Percentiles rank a stretch among this genome's conserved stretches.
These are phyloP conservation scores for Holotrichia oblita DNA, from an alignment of 1,140 invertebrate species.

Conservation along the genomic window DNA sequence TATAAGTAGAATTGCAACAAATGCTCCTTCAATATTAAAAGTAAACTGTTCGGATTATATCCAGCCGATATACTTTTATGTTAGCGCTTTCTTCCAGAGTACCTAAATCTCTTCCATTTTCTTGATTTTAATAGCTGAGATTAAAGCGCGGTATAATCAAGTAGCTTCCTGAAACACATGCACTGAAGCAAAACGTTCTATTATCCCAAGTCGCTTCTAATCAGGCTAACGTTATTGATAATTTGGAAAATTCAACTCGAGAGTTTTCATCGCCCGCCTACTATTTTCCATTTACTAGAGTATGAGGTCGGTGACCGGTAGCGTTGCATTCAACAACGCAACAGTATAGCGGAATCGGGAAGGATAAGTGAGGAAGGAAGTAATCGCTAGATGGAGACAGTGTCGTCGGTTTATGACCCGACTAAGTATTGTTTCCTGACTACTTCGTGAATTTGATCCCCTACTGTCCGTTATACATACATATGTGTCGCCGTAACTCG, in stretches of 20 bases:
- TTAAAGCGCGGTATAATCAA: background rate
- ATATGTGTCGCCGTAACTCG: background rate
- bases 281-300: background rate
- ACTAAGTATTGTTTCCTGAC: conserved; percentile 36
- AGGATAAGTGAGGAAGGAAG: conserved; percentile 38
- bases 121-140: background rate
- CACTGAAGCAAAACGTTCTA: background rate
- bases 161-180: background rate
- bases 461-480: background rate
- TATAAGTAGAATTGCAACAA: background rate
- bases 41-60: background rate
- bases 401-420: conserved; percentile 42
- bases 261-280: background rate
- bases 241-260: background rate
- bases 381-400: conserved; percentile 40
- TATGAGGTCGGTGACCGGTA: background rate
- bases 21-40: background rate
- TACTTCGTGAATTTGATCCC: conserved; percentile 12
- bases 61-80: conserved; percentile 10
- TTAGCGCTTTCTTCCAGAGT: background rate
- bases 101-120: conserved; percentile 10
- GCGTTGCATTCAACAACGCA: background rate
- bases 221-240: conserved; percentile 1
- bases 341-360: background rate
- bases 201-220: background rate